Conservation (phyloP, 2,888 invertebrate genomes). For the Autographa pulchrina region DNA sequence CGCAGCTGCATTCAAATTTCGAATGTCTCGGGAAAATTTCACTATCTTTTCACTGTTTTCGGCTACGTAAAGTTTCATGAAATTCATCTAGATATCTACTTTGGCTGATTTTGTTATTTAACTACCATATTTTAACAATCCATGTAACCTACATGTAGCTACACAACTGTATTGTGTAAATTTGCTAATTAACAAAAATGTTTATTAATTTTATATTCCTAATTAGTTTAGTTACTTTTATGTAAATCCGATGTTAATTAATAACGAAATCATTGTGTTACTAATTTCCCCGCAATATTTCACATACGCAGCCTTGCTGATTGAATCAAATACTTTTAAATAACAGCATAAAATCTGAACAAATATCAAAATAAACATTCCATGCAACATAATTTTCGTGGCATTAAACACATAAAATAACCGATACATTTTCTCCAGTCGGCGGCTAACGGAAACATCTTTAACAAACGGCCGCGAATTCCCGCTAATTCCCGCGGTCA, state of each 20-base stretch:
- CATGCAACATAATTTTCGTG: background rate
- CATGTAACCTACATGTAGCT: too few relatives aligned
- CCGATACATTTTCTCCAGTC: constrained; percentile 47
- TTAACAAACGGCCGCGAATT: constrained; percentile 65
- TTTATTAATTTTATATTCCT: background rate
- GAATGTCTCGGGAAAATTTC: background rate
- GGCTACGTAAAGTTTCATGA: background rate
- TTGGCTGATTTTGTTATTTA: too few relatives aligned
- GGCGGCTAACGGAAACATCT: constrained; percentile 47
- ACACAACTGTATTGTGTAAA: too few relatives aligned
- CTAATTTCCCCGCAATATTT: background rate
- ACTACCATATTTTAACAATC: too few relatives aligned
- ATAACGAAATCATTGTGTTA: background rate
- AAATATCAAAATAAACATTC: background rate
- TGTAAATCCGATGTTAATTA: background rate
- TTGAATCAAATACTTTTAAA: too few relatives aligned
- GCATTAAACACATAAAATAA: constrained; percentile 49
- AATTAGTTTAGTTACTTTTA: background rate
- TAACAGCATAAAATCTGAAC: background rate
- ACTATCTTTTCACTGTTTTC: background rate
- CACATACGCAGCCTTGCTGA: too few relatives aligned
- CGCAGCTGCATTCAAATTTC: background rate
- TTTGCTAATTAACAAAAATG: background rate
- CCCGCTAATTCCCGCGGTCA: constrained; percentile 66
- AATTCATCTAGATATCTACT: too few relatives aligned